Evolutionary conservation across 2,797 vertebrate genomes (phyloP), one percentile per base, ranked within the genome.

Genomic region (Antrozous pallidus): DNA sequence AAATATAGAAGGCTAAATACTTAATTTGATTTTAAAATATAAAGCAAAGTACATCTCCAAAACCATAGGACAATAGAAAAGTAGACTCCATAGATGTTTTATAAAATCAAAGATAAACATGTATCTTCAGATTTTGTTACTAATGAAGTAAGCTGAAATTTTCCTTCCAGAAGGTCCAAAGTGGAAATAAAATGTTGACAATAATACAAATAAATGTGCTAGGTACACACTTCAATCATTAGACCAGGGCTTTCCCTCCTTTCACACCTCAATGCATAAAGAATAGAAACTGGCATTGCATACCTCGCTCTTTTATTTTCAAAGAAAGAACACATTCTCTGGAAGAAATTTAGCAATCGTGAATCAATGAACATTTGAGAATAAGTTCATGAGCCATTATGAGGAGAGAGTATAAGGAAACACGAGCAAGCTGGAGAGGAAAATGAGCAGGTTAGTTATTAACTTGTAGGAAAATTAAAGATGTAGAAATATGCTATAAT

Each of bases 1-100:
- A 77, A 82, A 38, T 28, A 40, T 26, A 38, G 47, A 69, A 88
- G n/a, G 7, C 36, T 81, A 93, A 92, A 67, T 87, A 75, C 63
- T 91, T 87, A 71, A 84, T 84, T 90, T 93, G 8, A 69, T 63
- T 83, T 84, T 45, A 84, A 93, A 93, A 61, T 81, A 88, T 78
- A 83, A 47, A 56, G 17, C 26, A 81, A 84, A 40, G 9, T 82
- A 54, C 16, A 40, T 82, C 24, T 86, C 33, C 71, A 77, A 75
- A 86, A 36, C 6, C 38, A 28, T 0, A 83, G 36, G 18, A 42
- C 11, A 63, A 6, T 67, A 90, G 31, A 61, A 70, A 86, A 28
- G 16, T 80, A 78, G 61, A 2, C 40, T 3, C 42, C 77, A 1
- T 81, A 75, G 6, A 31, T 49, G 54, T 74, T 88, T 92, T 94